Base-by-base conservation (phyloP, 30 jellyfish, hydroid and myxozoan genomes). In the Turritopsis rubra region DNA sequence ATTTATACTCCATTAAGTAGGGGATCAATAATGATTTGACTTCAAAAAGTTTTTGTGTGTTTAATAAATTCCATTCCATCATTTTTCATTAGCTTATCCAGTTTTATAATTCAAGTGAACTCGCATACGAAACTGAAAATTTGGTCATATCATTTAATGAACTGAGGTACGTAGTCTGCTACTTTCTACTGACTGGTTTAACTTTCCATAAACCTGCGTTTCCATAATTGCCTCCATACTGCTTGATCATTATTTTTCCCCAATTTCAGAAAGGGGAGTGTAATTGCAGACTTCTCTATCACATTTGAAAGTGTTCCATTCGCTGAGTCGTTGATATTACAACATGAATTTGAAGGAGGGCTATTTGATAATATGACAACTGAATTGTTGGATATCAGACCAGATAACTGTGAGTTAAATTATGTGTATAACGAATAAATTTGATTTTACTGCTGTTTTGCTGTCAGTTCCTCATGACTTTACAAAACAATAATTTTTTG, bases 181-280 rank as follows among this genome's bases (percentile, higher is more conserved):
- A 13, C 13, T 41, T 41, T 13, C 5, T 41, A 3, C 13, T 41
- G 9, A 41, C 60, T 13, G 13, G 60, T n/a, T n/a, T n/a, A n/a
- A n/a, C n/a, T n/a, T n/a, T n/a, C n/a, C n/a, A n/a, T n/a, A n/a
- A n/a, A n/a, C n/a, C n/a, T n/a, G n/a, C n/a, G n/a, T n/a, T n/a
- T n/a, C n/a, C n/a, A n/a, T n/a, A n/a, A n/a, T n/a, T n/a, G n/a
- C n/a, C n/a, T n/a, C 60, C 30, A 68, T 68, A 68, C 19, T 68
- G 30, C 30, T 68, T 68, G 9, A 13, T 23, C 16, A 68, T 0
- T 68, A 0, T 68, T 68, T 19, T 68, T 68, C 0, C 8, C 9
- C 21, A n/a, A 7, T n/a, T 68, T 68, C 77, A 75, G 83, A 30
- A 0, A 30, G 21, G 83, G 83, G 17, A 75, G 83, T 75, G 83